Base-by-base conservation (phyloP, 2,888 invertebrate genomes). In the Disparrhopalites patrizii region DNA sequence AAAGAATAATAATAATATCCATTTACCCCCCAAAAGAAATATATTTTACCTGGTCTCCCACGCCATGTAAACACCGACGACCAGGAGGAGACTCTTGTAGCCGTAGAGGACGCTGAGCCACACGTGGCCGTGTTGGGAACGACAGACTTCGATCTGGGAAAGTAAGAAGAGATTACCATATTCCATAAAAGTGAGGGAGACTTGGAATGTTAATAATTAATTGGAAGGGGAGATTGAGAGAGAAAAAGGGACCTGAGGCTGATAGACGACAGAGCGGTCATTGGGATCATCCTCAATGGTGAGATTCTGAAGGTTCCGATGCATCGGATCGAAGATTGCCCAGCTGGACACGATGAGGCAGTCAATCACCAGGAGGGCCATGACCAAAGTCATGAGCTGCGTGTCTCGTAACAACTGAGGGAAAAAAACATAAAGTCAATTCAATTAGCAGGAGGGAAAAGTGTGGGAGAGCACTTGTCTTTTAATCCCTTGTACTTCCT, bases 21-120 rank as follows among this genome's bases (percentile, higher is more conserved):
- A 18, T 40, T 8, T 18, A 10, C 4, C 3, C 40, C n/a, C 3
- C 20, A 40, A 3, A 18, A 40, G 20, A 30, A n/a, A 5, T 15
- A 40, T n/a, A 18, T 33, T 63, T 76, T 76, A 82, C 82, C 83
- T 85, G 10, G 94, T 95, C 81, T 93, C 93, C 94, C 94, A 94
- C 0, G 94, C 94, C 93, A 94, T 93, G 81, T 93, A 94, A 3
- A 93, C 89, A 0, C 93, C 94, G 68, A 93, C 92, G 31, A 93
- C 85, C 18, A 94, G 83, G 20, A 94, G 83, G 0, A 94, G 83
- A 1, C 91, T 92, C 80, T 94, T 94, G 83, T 94, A 94, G 8
- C 88, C 89, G 79, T 93, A 94, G 13, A 94, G 85, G 0, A 87
- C 90, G 56, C 91, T 88, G n/a, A 93, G 82, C 94, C 94, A 95